Conservation (phyloP, 1,140 invertebrate species). For the Dinoponera quadriceps region DNA sequence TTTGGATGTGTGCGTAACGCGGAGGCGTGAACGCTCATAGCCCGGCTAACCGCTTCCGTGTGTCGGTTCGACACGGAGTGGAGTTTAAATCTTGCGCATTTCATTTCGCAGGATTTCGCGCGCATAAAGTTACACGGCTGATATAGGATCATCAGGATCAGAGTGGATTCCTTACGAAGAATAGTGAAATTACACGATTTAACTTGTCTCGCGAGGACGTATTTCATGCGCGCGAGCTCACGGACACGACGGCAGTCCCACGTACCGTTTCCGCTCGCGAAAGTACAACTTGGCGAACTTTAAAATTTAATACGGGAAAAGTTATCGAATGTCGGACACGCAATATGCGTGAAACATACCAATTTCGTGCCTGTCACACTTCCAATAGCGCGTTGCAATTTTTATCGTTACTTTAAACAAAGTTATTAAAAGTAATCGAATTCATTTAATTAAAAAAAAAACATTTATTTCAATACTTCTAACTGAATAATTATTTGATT, state of each 20-base stretch:
- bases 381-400: constrained; percentile 22
- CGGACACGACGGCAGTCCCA: not conserved
- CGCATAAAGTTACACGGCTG: constrained; percentile 23
- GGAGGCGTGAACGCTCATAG: not conserved
- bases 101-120: constrained; percentile 34
- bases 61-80: constrained; percentile 14
- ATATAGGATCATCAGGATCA: constrained; percentile 28
- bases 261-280: not conserved
- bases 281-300: constrained; percentile 32
- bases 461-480: too few species aligned
- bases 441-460: too few species aligned
- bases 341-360: constrained; percentile 42
- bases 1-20: constrained; percentile 7
- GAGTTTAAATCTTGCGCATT: constrained; percentile 42
- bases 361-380: constrained; percentile 1
- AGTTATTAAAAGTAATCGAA: too few species aligned
- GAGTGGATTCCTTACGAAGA: constrained; percentile 29
- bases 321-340: constrained; percentile 22
- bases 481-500: too few species aligned
- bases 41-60: not conserved
- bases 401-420: constrained; percentile 66
- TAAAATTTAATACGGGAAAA: constrained; percentile 61
- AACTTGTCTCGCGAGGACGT: constrained; percentile 37
- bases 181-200: constrained; percentile 54
- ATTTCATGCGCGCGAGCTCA: constrained; percentile 17